Evolutionary conservation across 30 jellyfish, hydroid and myxozoan species (phyloP).

Genomic region (Rhopilema esculentum): DNA sequence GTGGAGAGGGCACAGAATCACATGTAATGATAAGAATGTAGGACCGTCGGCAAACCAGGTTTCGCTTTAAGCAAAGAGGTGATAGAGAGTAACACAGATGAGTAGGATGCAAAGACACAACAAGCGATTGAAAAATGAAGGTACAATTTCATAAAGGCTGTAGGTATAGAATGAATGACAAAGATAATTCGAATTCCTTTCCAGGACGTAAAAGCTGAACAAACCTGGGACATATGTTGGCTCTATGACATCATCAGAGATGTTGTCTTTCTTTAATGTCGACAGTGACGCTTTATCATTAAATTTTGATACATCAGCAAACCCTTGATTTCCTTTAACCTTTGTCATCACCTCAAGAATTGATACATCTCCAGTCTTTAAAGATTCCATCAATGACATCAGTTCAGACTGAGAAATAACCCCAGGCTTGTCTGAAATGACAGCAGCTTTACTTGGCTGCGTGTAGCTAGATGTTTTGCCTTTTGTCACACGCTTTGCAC

Average conservation of each 20-base stretch:
- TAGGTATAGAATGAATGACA: too few relatives aligned
- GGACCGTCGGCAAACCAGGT: background rate
- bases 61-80: too few relatives aligned
- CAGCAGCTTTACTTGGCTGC: background rate
- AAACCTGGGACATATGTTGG: conserved; percentile 39
- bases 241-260: background rate
- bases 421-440: conserved; percentile 3
- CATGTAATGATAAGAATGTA: background rate
- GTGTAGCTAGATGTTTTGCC: background rate
- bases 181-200: too few relatives aligned
- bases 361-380: conserved; percentile 37
- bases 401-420: conserved; percentile 54
- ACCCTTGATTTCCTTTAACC: background rate
- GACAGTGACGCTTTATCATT: background rate
- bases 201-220: background rate
- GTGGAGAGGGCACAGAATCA: background rate
- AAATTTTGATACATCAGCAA: background rate
- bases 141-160: too few relatives aligned
- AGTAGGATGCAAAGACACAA: too few relatives aligned
- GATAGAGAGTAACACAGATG: too few relatives aligned
- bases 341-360: conserved; percentile 6
- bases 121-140: too few relatives aligned
- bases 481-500: background rate
- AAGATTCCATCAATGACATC: conserved; percentile 27
- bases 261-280: background rate